These are phyloP conservation scores for Lomographa bimaculata DNA, from an alignment of 2,888 invertebrate genomes.

Conservation along the genomic window DNA sequence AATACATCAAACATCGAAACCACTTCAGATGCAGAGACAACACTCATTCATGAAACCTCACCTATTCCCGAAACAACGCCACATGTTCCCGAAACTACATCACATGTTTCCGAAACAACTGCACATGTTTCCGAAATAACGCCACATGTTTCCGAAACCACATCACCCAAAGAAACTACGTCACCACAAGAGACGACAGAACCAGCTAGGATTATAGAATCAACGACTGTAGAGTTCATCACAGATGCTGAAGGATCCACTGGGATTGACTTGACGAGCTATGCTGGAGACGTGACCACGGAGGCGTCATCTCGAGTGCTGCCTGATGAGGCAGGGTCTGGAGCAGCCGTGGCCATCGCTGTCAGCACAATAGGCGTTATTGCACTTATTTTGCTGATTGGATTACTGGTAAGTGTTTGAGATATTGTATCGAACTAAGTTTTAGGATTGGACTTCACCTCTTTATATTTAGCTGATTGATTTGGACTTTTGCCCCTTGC, in stretches of 20 bases:
- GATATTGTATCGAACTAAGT: too few species aligned
- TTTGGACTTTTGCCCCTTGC: too few species aligned
- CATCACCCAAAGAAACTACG: slow-evolving; percentile 1
- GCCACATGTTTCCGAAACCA: neutral
- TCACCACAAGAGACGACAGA: slow-evolving; percentile 13
- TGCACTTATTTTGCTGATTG: slow-evolving; percentile 89
- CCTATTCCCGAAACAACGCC: slow-evolving; percentile 2
- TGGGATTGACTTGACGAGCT: slow-evolving; percentile 48
- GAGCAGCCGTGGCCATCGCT: slow-evolving; percentile 91
- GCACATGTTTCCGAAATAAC: slow-evolving; percentile 1
- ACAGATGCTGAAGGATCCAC: slow-evolving; percentile 43
- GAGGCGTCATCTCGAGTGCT: slow-evolving; percentile 57
- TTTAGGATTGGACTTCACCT: too few species aligned
- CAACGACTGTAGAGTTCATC: slow-evolving; percentile 36
- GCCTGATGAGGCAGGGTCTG: slow-evolving; percentile 79
- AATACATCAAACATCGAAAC: too few species aligned
- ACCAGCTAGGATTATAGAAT: slow-evolving; percentile 15
- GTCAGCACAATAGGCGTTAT: slow-evolving; percentile 92
- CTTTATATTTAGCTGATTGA: too few species aligned
- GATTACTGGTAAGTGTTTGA: slow-evolving; percentile 87
- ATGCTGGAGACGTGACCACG: slow-evolving; percentile 59
- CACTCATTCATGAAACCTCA: neutral
- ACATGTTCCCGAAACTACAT: neutral
- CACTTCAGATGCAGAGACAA: too few species aligned
- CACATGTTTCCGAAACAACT: neutral